Conservation (phyloP, 2,888 invertebrate genomes). For the Daptonema setosum region DNA sequence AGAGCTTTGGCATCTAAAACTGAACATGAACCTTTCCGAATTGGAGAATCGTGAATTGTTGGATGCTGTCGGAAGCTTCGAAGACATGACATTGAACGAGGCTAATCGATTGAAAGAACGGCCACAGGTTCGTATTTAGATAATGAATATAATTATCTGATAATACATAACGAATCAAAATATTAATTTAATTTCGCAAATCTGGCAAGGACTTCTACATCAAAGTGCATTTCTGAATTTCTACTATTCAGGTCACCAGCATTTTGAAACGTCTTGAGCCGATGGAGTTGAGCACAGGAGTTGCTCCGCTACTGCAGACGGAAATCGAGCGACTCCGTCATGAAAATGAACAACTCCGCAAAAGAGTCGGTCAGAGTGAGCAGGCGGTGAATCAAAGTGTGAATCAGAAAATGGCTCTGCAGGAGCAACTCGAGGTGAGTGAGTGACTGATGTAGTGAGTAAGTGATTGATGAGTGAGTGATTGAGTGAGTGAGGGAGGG, state of each 20-base stretch:
- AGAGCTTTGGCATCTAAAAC: constrained; percentile 38
- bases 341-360: constrained; percentile 31
- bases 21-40: constrained; percentile 37
- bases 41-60: constrained; percentile 37
- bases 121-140: not conserved
- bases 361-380: constrained; percentile 13
- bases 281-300: constrained; percentile 30
- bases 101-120: constrained; percentile 17
- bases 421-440: too few species aligned
- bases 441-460: too few species aligned
- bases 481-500: too few species aligned
- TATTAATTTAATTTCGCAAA: too few species aligned
- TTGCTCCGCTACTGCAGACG: constrained; percentile 24
- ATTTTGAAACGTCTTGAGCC: constrained; percentile 24
- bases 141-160: too few species aligned
- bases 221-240: not conserved
- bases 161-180: too few species aligned
- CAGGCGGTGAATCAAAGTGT: too few species aligned
- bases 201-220: too few species aligned
- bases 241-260: not conserved
- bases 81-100: constrained; percentile 29
- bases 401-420: too few species aligned
- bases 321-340: constrained; percentile 34
- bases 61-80: constrained; percentile 34
- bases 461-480: too few species aligned